phyloP scores from a whole-genome alignment of 2,113 vertebrate genomes.

The Sminthopsis crassicaudata region DNA sequence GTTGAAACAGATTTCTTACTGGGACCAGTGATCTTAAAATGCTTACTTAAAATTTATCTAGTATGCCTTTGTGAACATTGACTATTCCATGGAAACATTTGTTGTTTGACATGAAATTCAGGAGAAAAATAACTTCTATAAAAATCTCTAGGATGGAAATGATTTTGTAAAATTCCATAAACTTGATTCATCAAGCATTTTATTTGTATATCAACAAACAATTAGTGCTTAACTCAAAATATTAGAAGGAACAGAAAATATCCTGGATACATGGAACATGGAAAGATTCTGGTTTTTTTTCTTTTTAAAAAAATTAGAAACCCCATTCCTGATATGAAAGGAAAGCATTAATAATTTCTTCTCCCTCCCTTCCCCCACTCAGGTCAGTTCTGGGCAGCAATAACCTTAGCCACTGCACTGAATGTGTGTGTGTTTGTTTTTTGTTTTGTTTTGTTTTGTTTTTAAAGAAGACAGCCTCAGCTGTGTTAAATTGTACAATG shows the following conservation, averaged over 20 bases:
- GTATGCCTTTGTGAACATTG: conserved; percentile 63
- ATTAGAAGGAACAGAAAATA: background rate
- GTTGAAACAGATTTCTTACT: conserved; percentile 49
- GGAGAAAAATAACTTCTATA: conserved; percentile 15
- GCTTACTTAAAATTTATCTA: conserved; percentile 17
- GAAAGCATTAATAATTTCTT: background rate
- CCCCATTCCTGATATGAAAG: background rate
- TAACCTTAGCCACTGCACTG: background rate
- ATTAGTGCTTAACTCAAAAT: background rate
- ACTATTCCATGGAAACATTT: conserved; percentile 15
- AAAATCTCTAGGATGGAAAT: conserved; percentile 7
- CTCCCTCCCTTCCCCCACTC: background rate
- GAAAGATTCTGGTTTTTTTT: background rate
- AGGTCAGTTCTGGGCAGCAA: background rate
- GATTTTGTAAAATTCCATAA: conserved; percentile 27
- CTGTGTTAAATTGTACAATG: background rate
- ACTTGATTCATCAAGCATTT: conserved; percentile 19
- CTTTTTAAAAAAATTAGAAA: conserved; percentile 20
- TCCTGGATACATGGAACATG: background rate
- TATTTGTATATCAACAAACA: conserved; percentile 18
- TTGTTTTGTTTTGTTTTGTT: too few species aligned
- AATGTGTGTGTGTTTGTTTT: background rate
- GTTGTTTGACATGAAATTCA: conserved; percentile 29
- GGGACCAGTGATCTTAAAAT: conserved; percentile 45
- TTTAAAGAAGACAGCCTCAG: background rate